phyloP scores from a whole-genome alignment of 2,888 invertebrate species.

The Resseliella maxima region DNA sequence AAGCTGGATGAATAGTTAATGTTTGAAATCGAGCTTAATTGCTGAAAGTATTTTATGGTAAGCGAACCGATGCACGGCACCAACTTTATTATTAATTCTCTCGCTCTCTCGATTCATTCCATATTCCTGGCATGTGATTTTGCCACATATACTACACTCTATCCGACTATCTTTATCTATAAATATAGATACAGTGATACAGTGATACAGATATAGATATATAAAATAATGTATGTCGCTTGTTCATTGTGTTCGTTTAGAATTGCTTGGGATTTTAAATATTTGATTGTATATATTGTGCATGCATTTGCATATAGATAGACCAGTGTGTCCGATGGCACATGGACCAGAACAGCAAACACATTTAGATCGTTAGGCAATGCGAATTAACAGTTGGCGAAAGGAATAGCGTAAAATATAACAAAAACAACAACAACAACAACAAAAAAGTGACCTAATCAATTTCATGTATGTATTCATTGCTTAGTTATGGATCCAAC shows the following conservation, averaged over 20 bases:
- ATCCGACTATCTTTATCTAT: no score
- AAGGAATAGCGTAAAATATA: background rate
- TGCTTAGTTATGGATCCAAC: background rate
- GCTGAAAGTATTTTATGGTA: conserved; percentile 53
- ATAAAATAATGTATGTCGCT: background rate
- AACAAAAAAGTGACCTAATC: background rate
- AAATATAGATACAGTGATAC: no score
- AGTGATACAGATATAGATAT: no score
- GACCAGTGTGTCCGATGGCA: conserved; percentile 11
- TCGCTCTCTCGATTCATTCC: background rate
- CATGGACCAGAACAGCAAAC: background rate
- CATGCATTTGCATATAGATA: conserved; percentile 47
- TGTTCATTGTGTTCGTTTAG: background rate
- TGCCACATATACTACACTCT: no score
- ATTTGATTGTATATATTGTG: conserved; percentile 48
- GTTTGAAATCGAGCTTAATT: conserved; percentile 51
- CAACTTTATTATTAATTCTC: conserved; percentile 51
- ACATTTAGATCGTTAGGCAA: background rate
- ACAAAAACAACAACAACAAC: background rate
- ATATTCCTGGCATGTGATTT: no score
- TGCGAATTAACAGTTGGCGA: conserved; percentile 43
- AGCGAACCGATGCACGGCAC: conserved; percentile 40
- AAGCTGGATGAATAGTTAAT: conserved; percentile 48
- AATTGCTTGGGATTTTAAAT: conserved; percentile 39
- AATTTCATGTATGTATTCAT: conserved; percentile 48